phyloP scores from a whole-genome alignment of 2,113 vertebrate genomes.

The Misgurnus mizolepis region DNA sequence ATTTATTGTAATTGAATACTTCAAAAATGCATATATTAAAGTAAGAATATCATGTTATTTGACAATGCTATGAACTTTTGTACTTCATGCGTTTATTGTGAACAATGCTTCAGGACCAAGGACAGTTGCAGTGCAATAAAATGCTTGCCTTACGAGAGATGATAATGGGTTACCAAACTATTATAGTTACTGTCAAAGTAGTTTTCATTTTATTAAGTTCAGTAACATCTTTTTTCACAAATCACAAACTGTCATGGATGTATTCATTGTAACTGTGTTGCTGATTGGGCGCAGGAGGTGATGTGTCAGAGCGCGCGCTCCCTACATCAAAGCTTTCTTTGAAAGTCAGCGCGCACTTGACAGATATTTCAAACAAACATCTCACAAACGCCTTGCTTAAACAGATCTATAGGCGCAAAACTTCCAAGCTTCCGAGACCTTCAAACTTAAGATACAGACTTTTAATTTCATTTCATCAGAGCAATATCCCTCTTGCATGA shows the following conservation, averaged over 20 bases:
- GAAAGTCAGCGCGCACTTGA: background rate
- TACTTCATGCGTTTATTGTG: slow-evolving; percentile 1
- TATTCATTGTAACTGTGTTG: slow-evolving; percentile 17
- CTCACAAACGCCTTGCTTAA: background rate
- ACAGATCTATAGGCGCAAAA: background rate
- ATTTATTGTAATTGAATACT: too few species aligned
- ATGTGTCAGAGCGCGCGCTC: background rate
- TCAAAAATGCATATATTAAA: too few species aligned
- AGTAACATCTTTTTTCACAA: background rate
- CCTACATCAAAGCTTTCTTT: slow-evolving; percentile 26
- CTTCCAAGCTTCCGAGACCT: background rate
- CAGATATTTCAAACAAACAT: slow-evolving; percentile 22
- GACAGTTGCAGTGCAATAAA: background rate
- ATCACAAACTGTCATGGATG: background rate
- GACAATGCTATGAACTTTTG: background rate
- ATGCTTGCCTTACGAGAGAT: background rate
- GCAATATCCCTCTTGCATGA: background rate
- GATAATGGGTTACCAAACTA: slow-evolving; percentile 4
- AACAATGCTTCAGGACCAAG: slow-evolving; percentile 5
- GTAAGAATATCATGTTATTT: too few species aligned
- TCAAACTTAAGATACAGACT: background rate
- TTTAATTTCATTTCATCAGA: background rate
- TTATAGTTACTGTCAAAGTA: background rate
- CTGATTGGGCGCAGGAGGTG: slow-evolving; percentile 31
- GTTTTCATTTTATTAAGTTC: background rate